Percentiles rank a stretch among this genome's conserved stretches.
phyloP scores from a whole-genome alignment of 2,888 invertebrate genomes.

The Trypoxylon attenuatum region DNA sequence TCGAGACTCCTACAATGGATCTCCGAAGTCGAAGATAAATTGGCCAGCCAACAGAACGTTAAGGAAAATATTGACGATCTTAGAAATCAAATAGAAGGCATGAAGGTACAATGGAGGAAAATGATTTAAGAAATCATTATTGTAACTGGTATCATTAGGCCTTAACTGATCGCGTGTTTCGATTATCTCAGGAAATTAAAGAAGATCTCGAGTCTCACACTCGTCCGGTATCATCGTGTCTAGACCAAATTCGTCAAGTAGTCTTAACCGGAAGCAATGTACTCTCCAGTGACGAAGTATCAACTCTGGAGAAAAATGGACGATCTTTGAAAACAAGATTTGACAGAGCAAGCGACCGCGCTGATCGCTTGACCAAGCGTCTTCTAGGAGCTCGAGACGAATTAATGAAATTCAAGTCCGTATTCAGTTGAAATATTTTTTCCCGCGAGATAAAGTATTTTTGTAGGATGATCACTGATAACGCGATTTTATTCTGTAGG shows the following conservation, averaged over 20 bases:
- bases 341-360: conserved; percentile 87
- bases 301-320: conserved; percentile 90
- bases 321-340: conserved; percentile 88
- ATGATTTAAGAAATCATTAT: background rate
- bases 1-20: conserved; percentile 92
- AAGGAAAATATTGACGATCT: conserved; percentile 91
- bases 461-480: background rate
- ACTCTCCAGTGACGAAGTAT: conserved; percentile 93
- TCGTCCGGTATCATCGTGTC: conserved; percentile 87
- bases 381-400: conserved; percentile 89
- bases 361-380: conserved; percentile 85
- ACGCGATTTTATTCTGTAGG: conserved; percentile 68
- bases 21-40: conserved; percentile 86
- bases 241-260: conserved; percentile 93
- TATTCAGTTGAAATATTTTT: background rate
- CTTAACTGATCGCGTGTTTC: background rate
- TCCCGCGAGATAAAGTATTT: background rate
- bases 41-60: conserved; percentile 90
- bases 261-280: conserved; percentile 93
- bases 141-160: background rate
- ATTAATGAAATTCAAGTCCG: conserved; percentile 86
- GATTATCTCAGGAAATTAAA: conserved; percentile 82
- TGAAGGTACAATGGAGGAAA: conserved; percentile 81
- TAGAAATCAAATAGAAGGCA: conserved; percentile 90
- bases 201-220: conserved; percentile 92